phyloP scores from a whole-genome alignment of 2,888 invertebrate genomes.

The Harpalus rubripes region DNA sequence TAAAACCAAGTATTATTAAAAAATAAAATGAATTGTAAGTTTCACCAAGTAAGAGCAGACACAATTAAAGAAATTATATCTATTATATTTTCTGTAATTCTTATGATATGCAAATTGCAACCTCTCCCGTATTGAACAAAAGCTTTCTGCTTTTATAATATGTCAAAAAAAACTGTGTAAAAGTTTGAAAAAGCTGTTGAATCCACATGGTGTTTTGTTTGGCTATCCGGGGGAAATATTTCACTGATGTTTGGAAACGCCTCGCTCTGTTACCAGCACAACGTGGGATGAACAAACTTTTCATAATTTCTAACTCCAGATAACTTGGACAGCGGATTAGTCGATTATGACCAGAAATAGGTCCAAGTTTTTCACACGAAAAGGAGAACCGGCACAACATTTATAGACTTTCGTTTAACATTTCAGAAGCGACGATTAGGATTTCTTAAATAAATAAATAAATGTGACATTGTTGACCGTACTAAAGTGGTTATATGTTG shows the following conservation, averaged over 20 bases:
- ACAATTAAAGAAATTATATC: too few species aligned
- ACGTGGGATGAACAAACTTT: slow-evolving; percentile 32
- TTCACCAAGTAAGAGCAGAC: too few species aligned
- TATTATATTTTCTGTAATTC: too few species aligned
- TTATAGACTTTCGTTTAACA: neutral
- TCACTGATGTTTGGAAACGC: slow-evolving; percentile 10
- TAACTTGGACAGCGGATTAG: slow-evolving; percentile 32
- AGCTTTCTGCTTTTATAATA: neutral
- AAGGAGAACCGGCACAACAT: neutral
- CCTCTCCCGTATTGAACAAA: neutral
- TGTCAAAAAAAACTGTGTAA: neutral
- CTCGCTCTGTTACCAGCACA: slow-evolving; percentile 10
- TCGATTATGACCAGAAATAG: slow-evolving; percentile 12
- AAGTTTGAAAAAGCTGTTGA: neutral
- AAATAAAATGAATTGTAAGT: too few species aligned
- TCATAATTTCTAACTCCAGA: slow-evolving; percentile 30
- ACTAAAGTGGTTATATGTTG: too few species aligned
- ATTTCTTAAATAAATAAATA: too few species aligned
- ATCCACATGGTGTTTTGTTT: neutral
- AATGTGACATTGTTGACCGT: too few species aligned
- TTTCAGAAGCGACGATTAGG: too few species aligned
- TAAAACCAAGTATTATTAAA: too few species aligned
- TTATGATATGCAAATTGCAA: too few species aligned
- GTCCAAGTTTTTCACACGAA: neutral
- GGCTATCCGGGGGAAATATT: neutral